Conservation (phyloP, 2,113 vertebrate genomes). For the Nannospalax galili region DNA sequence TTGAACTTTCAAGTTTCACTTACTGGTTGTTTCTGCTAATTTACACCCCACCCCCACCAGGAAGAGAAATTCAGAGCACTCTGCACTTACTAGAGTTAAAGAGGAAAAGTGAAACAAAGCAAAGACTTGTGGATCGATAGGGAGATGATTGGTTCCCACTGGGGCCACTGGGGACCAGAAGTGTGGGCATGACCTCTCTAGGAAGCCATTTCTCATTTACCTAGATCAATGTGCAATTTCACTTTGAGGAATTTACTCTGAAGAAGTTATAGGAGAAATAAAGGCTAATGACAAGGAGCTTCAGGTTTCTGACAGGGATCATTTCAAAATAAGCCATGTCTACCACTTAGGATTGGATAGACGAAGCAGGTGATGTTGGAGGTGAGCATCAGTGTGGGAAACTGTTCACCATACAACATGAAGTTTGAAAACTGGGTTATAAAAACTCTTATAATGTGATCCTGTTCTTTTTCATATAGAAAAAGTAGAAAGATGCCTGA, state of each 20-base stretch:
- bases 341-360: neutral
- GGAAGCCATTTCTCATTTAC: neutral
- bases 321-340: slow-evolving; percentile 29
- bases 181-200: neutral
- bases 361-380: neutral
- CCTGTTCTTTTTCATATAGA: neutral
- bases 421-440: slow-evolving; percentile 19
- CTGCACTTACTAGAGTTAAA: neutral
- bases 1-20: neutral
- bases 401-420: neutral
- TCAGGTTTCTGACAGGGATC: neutral
- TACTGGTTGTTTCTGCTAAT: slow-evolving; percentile 29
- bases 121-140: neutral
- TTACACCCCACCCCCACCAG: neutral
- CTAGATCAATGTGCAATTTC: neutral
- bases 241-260: neutral
- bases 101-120: slow-evolving; percentile 23
- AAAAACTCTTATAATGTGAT: neutral
- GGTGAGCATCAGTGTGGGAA: neutral
- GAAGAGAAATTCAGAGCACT: neutral
- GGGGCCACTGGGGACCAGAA: neutral
- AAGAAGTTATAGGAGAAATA: neutral
- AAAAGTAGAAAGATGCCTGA: slow-evolving; percentile 2
- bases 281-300: neutral
- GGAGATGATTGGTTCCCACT: no score